A percentile compares a stretch with the other conserved stretches of the same genome.
phyloP scores from a whole-genome alignment of 2,797 vertebrate genomes.

The Acanthopagrus latus region DNA sequence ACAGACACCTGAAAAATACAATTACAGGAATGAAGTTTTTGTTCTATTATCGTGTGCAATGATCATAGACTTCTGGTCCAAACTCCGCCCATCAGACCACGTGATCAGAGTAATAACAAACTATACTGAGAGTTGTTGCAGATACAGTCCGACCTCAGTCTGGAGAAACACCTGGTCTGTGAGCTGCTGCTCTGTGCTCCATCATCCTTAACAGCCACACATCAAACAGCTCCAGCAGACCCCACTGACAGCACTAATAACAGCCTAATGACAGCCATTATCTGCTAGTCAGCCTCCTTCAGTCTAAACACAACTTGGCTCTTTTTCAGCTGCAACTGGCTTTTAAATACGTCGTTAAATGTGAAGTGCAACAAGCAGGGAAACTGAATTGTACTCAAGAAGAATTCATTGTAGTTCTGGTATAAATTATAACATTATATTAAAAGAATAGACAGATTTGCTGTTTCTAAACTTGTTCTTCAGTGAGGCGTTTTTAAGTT shows the following conservation, averaged over 20 bases:
- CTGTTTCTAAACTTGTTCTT: conserved; percentile 5
- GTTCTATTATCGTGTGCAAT: neutral
- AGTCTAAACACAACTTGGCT: conserved; percentile 57
- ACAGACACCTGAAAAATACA: no score
- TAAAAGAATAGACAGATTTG: no score
- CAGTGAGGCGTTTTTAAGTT: conserved; percentile 26
- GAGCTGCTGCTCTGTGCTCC: conserved; percentile 22
- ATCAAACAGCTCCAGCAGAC: conserved; percentile 57
- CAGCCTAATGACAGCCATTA: conserved; percentile 72
- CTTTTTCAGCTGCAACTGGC: conserved; percentile 19
- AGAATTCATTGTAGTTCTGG: neutral
- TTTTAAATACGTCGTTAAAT: conserved; percentile 3
- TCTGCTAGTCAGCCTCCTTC: conserved; percentile 40
- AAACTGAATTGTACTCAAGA: neutral
- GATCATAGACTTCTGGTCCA: neutral
- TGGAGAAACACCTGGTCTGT: conserved; percentile 49
- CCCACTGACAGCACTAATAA: conserved; percentile 63
- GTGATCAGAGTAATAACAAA: neutral
- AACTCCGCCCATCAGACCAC: neutral
- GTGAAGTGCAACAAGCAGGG: neutral
- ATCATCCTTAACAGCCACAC: conserved; percentile 48
- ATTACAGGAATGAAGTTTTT: neutral
- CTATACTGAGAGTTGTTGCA: neutral
- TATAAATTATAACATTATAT: neutral
- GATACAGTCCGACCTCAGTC: neutral